These are phyloP conservation scores for Nannospalax galili DNA, from an alignment of 2,113 vertebrate genomes.

Conservation along the genomic window DNA sequence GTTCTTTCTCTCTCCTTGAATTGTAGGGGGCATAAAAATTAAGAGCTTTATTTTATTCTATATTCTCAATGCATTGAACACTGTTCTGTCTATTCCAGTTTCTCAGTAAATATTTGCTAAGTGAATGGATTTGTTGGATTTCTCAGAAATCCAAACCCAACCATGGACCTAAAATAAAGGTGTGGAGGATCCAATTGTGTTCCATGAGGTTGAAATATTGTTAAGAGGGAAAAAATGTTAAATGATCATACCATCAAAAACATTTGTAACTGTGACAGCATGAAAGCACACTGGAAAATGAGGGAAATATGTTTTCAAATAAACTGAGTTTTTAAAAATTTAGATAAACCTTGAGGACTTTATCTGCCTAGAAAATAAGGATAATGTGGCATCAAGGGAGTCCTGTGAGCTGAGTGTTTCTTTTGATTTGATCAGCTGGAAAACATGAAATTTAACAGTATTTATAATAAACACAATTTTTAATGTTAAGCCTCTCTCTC, in stretches of 20 bases:
- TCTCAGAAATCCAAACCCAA: too few relatives aligned
- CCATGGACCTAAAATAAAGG: neutral
- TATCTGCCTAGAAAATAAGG: neutral
- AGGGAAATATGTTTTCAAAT: neutral
- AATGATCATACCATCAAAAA: too few relatives aligned
- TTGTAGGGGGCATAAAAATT: neutral
- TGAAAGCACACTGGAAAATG: neutral
- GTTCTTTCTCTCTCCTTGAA: neutral
- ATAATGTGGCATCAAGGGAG: neutral
- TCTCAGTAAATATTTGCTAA: neutral
- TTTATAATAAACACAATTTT: neutral
- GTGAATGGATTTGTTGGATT: neutral
- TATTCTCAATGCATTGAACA: neutral
- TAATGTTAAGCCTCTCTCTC: neutral
- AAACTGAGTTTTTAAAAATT: neutral
- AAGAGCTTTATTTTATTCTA: neutral
- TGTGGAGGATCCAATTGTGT: too few relatives aligned
- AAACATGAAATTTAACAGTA: neutral
- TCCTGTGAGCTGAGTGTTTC: neutral
- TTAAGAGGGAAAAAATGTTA: neutral
- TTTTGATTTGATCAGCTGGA: neutral
- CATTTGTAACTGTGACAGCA: neutral
- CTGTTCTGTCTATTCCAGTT: too few relatives aligned
- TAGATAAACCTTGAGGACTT: neutral
- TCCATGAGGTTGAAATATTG: neutral